Conservation (phyloP, 2,113 vertebrate species). For the Notarius lentiginosus region DNA sequence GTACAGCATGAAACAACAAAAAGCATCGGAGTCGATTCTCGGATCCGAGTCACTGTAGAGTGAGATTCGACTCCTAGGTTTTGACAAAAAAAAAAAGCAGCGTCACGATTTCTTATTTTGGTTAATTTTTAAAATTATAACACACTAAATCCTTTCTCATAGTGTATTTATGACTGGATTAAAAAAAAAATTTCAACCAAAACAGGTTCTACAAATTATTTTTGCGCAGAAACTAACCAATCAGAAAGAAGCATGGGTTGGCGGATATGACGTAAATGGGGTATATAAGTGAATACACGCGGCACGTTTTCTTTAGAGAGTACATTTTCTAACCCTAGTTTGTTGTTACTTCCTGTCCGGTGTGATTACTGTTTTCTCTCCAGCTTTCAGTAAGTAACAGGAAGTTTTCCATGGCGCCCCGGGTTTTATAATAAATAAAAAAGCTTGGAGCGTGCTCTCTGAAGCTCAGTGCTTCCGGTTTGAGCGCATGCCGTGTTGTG, state of each 20-base stretch:
- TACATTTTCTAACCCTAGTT: constrained; percentile 48
- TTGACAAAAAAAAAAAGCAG: not conserved
- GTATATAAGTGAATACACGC: constrained; percentile 11
- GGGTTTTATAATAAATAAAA: constrained; percentile 22
- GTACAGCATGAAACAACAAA: not conserved
- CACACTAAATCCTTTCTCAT: not conserved
- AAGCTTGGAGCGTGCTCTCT: constrained; percentile 54
- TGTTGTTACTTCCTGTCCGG: not conserved
- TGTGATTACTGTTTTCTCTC: constrained; percentile 39
- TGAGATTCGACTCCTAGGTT: not conserved
- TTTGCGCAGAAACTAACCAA: constrained; percentile 39
- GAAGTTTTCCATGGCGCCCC: constrained; percentile 6
- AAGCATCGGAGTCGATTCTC: not conserved
- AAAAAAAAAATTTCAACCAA: not conserved
- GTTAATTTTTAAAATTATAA: not conserved
- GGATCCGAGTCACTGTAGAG: not conserved
- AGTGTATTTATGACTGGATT: not conserved
- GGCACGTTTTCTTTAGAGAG: not conserved
- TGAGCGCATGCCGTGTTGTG: constrained; percentile 26
- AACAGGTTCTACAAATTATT: not conserved
- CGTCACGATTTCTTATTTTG: not conserved
- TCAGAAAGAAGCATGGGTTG: not conserved
- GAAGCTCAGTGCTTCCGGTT: constrained; percentile 28
- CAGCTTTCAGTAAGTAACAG: constrained; percentile 53
- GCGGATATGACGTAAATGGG: not conserved